Conservation (phyloP, 2,888 invertebrate genomes). For the Atethmia centrago region DNA sequence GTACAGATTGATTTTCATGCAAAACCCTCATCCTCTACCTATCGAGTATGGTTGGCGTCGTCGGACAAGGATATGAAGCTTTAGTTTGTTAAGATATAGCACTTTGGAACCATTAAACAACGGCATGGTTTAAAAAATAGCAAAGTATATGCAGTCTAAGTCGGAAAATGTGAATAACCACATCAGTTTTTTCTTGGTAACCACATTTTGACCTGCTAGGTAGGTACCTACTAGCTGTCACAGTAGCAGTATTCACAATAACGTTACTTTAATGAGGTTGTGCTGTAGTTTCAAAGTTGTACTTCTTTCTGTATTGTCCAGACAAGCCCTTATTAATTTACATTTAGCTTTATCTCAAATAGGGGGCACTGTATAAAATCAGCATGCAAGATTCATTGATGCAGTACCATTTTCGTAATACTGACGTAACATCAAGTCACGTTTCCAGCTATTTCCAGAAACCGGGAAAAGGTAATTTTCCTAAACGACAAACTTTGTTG, state of each 20-base stretch:
- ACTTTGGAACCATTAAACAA: background rate
- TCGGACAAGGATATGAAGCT: background rate
- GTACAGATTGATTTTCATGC: background rate
- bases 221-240: background rate
- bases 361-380: constrained; percentile 7
- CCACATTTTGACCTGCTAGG: background rate
- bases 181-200: background rate
- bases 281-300: background rate
- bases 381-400: constrained; percentile 26
- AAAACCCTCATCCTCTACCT: background rate
- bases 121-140: background rate
- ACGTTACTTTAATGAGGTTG: background rate
- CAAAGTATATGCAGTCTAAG: background rate
- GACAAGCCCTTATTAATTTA: background rate
- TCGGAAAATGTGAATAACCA: constrained; percentile 2
- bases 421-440: constrained; percentile 17
- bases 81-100: no score
- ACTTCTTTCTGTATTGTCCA: background rate
- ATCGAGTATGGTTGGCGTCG: background rate
- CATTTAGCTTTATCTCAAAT: background rate
- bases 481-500: constrained; percentile 25
- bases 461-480: constrained; percentile 17
- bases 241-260: background rate
- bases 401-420: background rate
- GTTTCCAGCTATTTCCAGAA: constrained; percentile 27